Conservation (phyloP, 2,113 vertebrate species). For the Gallinago media region DNA sequence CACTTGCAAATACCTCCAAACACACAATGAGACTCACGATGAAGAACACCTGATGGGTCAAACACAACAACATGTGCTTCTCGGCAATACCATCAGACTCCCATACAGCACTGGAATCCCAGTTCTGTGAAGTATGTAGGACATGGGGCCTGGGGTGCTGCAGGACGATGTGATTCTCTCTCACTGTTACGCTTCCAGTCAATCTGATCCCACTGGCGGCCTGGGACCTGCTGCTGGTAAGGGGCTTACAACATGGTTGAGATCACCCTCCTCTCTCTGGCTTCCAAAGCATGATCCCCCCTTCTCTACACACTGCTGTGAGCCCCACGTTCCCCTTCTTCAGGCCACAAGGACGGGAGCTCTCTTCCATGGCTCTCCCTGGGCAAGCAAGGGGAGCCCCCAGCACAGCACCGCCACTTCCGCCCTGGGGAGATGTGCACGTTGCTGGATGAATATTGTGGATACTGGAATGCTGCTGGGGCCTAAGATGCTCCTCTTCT, state of each 20-base stretch:
- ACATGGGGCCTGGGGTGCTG: neutral
- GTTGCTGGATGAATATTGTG: neutral
- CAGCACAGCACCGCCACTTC: neutral
- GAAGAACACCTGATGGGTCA: fast-evolving
- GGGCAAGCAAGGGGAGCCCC: neutral
- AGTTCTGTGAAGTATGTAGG: neutral
- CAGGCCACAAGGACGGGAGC: neutral
- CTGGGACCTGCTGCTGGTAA: neutral
- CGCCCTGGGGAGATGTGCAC: fast-evolving
- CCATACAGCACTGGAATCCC: neutral
- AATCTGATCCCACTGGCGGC: neutral
- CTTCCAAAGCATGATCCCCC: neutral
- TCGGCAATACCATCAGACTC: neutral
- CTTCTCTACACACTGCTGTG: fast-evolving
- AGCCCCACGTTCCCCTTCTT: fast-evolving
- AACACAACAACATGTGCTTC: neutral
- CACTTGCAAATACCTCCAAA: neutral
- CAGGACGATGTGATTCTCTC: neutral
- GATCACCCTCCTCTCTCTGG: neutral
- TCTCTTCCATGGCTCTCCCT: neutral
- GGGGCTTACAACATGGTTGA: fast-evolving
- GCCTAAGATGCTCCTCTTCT: neutral
- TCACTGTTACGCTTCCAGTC: neutral
- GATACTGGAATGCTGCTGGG: neutral
- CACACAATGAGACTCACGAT: neutral